Evolutionary conservation across 1,140 invertebrate species (phyloP), one percentile per base, ranked within the genome.

Genomic region (Luehdorfia chinensis): DNA sequence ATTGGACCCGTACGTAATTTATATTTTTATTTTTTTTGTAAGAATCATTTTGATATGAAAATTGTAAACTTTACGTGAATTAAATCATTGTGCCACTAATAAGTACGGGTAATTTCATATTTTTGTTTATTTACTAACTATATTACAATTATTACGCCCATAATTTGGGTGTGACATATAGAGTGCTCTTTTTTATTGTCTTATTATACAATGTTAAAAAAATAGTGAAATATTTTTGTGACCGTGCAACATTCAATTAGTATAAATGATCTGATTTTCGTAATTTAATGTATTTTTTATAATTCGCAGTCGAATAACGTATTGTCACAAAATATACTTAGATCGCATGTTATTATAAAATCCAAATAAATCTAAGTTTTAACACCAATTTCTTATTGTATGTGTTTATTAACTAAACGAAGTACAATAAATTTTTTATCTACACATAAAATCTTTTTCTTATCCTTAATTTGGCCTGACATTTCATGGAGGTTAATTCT

Each of bases 371-470:
- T 57, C 11, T 74, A 74, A 67, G 58, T 51, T 56, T 66, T 80
- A 79, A 83, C 78, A 74, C 55, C 50, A 60, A 64, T 59, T 45
- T 63, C 61, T 71, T 76, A 74, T 78, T 78, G 66, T 80, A 76
- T 59, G 60, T 68, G 68, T 79, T 72, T 78, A 73, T 69, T 64
- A 65, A 80, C 68, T 75, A 76, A 81, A 79, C 54, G 48, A 66
- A 64, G 72, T 69, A 71, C 68, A 81, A 75, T 76, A 84, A 75
- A 80, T 65, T 76, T 66, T 71, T 76, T 70, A 66, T n/a, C 58
- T 44, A 63, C 39, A 54, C 25, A 43, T n/a, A 4, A 37, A n/a
- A 31, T 45, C 18, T 50, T 59, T 59, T 55, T 65, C 59, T 57
- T 21, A 36, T 1, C 19, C 15, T 31, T 13, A 28, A 16, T 11